These are phyloP conservation scores for Hermetia illucens DNA, from an alignment of 1,140 invertebrate species.

Conservation along the genomic window DNA sequence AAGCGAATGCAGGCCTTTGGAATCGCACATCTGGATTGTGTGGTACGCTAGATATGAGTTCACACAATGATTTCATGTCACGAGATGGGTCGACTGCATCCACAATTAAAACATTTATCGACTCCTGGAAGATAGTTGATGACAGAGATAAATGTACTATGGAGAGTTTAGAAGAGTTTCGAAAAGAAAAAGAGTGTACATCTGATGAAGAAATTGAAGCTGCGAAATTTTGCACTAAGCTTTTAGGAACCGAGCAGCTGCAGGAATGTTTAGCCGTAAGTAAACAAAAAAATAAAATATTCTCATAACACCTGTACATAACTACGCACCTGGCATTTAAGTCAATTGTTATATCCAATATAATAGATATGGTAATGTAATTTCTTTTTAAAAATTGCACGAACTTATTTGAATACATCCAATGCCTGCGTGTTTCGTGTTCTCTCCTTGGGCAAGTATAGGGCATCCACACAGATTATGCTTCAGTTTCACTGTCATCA, in stretches of 20 bases:
- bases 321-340: too few species aligned
- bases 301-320: too few species aligned
- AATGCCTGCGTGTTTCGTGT: too few species aligned
- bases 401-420: too few species aligned
- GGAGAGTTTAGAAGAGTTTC: constrained; percentile 18
- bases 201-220: constrained; percentile 34
- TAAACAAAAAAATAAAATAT: too few species aligned
- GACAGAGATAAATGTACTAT: constrained; percentile 20
- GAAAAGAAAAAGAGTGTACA: constrained; percentile 18
- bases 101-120: constrained; percentile 31
- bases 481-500: too few species aligned
- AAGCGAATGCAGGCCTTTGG: constrained; percentile 53
- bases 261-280: constrained; percentile 43
- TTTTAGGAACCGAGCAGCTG: constrained; percentile 48
- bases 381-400: too few species aligned
- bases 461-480: too few species aligned
- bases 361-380: too few species aligned
- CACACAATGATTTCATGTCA: constrained; percentile 50
- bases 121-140: constrained; percentile 43
- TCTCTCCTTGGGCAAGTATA: too few species aligned
- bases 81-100: constrained; percentile 35
- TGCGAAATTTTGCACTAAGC: constrained; percentile 41
- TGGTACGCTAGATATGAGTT: constrained; percentile 56
- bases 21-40: constrained; percentile 69
- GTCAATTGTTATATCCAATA: too few species aligned